Conservation (phyloP, 2,797 vertebrate species). For the Microtus californicus region DNA sequence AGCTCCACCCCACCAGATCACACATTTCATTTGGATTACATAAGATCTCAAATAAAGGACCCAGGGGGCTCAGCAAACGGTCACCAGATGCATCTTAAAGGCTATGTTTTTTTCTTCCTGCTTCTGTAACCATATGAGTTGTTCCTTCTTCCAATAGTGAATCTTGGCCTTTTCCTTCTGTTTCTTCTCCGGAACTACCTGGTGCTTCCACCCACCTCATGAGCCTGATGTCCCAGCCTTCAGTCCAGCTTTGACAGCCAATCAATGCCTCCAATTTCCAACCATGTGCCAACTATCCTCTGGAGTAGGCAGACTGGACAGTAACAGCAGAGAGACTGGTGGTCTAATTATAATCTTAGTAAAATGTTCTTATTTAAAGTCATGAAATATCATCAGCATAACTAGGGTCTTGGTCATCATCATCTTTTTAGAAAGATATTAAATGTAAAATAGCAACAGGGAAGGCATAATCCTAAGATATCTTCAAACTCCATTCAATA, state of each 20-base stretch:
- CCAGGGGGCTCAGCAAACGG: constrained; percentile 66
- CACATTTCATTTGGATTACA: constrained; percentile 69
- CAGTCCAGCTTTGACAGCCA: constrained; percentile 68
- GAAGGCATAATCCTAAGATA: constrained; percentile 34
- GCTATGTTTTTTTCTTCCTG: not conserved
- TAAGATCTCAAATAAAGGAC: constrained; percentile 69
- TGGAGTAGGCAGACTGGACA: constrained; percentile 46
- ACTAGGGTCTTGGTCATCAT: constrained; percentile 8
- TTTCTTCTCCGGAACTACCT: too few relatives aligned
- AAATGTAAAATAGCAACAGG: constrained; percentile 27
- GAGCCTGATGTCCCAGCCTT: too few relatives aligned
- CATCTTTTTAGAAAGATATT: constrained; percentile 14
- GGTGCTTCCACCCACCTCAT: too few relatives aligned
- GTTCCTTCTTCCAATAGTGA: too few relatives aligned
- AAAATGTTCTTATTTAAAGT: constrained; percentile 70
- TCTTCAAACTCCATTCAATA: constrained; percentile 2
- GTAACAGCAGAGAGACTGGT: constrained; percentile 42
- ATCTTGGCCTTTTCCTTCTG: too few relatives aligned
- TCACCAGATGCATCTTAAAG: constrained; percentile 81
- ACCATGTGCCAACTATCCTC: constrained; percentile 56
- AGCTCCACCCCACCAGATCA: constrained; percentile 46
- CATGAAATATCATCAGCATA: constrained; percentile 60
- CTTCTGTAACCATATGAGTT: too few relatives aligned
- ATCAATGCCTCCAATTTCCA: constrained; percentile 69
- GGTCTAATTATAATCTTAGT: constrained; percentile 66